These are phyloP conservation scores for Aleiodes alternator DNA, from an alignment of 2,888 invertebrate genomes.

Conservation along the genomic window DNA sequence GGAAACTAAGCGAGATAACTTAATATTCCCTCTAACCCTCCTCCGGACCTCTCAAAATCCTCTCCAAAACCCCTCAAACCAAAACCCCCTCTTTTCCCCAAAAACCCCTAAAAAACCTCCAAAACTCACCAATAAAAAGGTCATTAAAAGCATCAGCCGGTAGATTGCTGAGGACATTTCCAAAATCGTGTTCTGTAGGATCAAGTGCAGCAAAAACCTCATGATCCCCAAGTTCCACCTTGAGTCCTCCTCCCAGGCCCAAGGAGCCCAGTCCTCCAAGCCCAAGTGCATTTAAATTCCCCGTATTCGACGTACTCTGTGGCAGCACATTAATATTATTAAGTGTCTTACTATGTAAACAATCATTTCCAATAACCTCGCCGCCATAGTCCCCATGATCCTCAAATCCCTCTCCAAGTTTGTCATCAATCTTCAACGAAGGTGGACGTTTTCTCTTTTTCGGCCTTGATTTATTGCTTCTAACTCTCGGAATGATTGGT, in stretches of 20 bases:
- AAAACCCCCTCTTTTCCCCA: no score
- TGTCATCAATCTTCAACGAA: conserved; percentile 61
- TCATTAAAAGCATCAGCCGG: conserved; percentile 90
- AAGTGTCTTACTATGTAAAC: conserved; percentile 66
- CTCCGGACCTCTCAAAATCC: no score
- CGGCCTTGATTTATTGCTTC: conserved; percentile 74
- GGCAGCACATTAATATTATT: conserved; percentile 69
- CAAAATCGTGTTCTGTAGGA: conserved; percentile 84
- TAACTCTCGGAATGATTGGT: conserved; percentile 78
- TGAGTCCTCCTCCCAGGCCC: conserved; percentile 64
- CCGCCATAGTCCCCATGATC: conserved; percentile 57
- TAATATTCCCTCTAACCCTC: no score
- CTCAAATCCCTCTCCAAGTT: conserved; percentile 56
- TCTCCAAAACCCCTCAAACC: no score
- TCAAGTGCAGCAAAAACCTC: conserved; percentile 74
- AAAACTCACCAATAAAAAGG: conserved; percentile 82
- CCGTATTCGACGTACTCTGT: conserved; percentile 64
- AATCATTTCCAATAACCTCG: conserved; percentile 52
- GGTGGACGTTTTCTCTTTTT: conserved; percentile 72
- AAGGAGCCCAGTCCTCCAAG: conserved; percentile 54
- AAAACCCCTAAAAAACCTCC: neutral
- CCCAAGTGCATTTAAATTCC: conserved; percentile 66
- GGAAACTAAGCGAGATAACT: no score
- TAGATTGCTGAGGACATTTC: conserved; percentile 86
- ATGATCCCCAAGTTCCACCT: conserved; percentile 72